Evolutionary conservation across 2,888 invertebrate genomes (phyloP).

Genomic region (Pachymerium ferrugineum): DNA sequence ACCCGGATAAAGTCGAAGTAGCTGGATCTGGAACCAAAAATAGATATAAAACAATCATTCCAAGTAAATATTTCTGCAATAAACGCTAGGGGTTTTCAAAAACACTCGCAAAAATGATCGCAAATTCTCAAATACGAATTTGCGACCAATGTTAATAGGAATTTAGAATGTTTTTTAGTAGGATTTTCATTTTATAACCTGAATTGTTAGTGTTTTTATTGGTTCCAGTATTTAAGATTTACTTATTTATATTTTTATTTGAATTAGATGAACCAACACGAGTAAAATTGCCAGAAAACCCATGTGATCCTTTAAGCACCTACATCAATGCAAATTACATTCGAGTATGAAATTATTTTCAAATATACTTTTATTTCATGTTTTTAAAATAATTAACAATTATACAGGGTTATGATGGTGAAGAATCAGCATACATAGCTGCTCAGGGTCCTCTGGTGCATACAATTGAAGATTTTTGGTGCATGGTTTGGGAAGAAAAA

Average conservation of each 20-base stretch:
- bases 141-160: too few species aligned
- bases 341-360: conserved; percentile 55
- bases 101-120: not conserved
- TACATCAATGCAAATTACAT: conserved; percentile 95
- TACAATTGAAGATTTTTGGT: conserved; percentile 86
- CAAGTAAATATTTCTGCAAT: too few species aligned
- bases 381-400: not conserved
- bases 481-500: conserved; percentile 65
- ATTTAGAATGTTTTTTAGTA: too few species aligned
- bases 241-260: conserved; percentile 36
- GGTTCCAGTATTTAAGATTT: too few species aligned
- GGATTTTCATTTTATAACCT: too few species aligned
- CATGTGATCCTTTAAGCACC: conserved; percentile 57
- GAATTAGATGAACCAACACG: conserved; percentile 72
- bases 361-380: not conserved
- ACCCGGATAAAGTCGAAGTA: conserved; percentile 82
- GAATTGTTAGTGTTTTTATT: too few species aligned
- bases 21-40: conserved; percentile 85
- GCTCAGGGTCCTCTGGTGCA: conserved; percentile 88
- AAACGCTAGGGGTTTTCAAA: too few species aligned
- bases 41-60: conserved; percentile 80
- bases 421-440: conserved; percentile 79
- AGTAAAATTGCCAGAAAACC: conserved; percentile 60
- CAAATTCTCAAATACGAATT: too few species aligned
- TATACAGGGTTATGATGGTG: conserved; percentile 78